These are phyloP conservation scores for Chlamydotis undulata DNA, from an alignment of 2,113 vertebrate species.

Conservation along the genomic window DNA sequence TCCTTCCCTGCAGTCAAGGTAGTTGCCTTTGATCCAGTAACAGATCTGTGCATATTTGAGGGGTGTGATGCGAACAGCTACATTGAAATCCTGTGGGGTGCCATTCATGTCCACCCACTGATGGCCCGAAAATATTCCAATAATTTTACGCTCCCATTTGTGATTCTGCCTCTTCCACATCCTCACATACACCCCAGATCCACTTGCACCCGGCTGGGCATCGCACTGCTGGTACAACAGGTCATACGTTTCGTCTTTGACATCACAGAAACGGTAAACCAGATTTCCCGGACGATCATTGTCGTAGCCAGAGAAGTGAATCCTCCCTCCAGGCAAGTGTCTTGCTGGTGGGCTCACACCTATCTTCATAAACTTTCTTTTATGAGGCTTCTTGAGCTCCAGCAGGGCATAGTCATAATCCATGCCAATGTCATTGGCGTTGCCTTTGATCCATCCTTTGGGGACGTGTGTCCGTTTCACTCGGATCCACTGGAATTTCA, in stretches of 20 bases:
- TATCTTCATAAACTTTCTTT: slow-evolving; percentile 93
- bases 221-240: slow-evolving; percentile 96
- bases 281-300: slow-evolving; percentile 89
- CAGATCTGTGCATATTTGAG: slow-evolving; percentile 99
- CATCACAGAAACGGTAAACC: slow-evolving; percentile 94
- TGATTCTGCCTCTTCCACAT: slow-evolving; percentile 89
- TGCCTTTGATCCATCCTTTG: slow-evolving; percentile 97
- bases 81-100: slow-evolving; percentile 91
- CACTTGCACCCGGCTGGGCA: slow-evolving; percentile 94
- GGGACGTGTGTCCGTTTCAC: slow-evolving; percentile 96
- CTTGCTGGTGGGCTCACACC: slow-evolving; percentile 88
- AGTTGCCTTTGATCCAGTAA: slow-evolving; percentile 99
- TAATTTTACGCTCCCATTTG: slow-evolving; percentile 94
- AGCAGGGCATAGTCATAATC: slow-evolving; percentile 98
- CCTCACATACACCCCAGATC: slow-evolving; percentile 93
- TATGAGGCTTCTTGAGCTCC: slow-evolving; percentile 95
- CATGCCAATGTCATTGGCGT: slow-evolving; percentile 96
- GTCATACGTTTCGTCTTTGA: slow-evolving; percentile 91
- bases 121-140: slow-evolving; percentile 96
- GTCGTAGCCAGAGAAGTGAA: slow-evolving; percentile 96
- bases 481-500: slow-evolving; percentile 98
- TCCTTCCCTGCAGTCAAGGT: slow-evolving; percentile 92
- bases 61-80: slow-evolving; percentile 94
- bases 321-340: slow-evolving; percentile 86
- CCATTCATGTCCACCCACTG: slow-evolving; percentile 95